A percentile compares a stretch with the other conserved stretches of the same genome.
Evolutionary conservation across 2,113 vertebrate genomes (phyloP).

Genomic region (Ailuropoda melanoleuca): DNA sequence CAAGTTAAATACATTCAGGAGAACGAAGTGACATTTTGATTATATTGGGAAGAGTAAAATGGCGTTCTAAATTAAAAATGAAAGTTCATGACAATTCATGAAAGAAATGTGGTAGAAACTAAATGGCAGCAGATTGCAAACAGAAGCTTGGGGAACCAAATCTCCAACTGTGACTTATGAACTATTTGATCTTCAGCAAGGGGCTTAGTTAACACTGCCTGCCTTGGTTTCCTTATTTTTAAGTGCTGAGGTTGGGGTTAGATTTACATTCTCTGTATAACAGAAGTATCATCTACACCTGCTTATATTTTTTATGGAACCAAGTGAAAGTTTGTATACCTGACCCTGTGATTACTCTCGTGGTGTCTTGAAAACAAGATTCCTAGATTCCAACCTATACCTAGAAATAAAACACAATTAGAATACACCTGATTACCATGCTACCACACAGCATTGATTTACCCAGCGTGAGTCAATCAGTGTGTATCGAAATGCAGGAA

Average conservation of each 20-base stretch:
- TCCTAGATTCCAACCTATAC: neutral
- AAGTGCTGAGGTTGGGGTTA: neutral
- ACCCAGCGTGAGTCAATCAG: neutral
- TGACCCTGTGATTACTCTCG: neutral
- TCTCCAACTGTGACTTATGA: neutral
- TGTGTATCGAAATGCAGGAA: neutral
- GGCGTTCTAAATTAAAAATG: slow-evolving; percentile 18
- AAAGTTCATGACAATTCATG: neutral
- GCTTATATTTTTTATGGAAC: neutral
- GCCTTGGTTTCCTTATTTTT: neutral
- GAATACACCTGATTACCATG: neutral
- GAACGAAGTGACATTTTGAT: slow-evolving; percentile 34
- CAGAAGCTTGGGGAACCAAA: neutral
- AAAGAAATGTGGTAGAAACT: neutral
- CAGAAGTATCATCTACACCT: neutral
- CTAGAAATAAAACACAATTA: neutral
- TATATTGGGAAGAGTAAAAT: neutral
- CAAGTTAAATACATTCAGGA: slow-evolving; percentile 43
- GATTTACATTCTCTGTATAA: neutral
- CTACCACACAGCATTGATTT: neutral
- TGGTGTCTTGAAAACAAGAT: neutral
- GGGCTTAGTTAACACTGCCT: neutral
- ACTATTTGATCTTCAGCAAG: neutral
- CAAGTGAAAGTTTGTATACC: neutral
- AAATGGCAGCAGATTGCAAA: neutral